These are phyloP conservation scores for Caranx melampygus DNA, from an alignment of 2,113 vertebrate species.

Conservation along the genomic window DNA sequence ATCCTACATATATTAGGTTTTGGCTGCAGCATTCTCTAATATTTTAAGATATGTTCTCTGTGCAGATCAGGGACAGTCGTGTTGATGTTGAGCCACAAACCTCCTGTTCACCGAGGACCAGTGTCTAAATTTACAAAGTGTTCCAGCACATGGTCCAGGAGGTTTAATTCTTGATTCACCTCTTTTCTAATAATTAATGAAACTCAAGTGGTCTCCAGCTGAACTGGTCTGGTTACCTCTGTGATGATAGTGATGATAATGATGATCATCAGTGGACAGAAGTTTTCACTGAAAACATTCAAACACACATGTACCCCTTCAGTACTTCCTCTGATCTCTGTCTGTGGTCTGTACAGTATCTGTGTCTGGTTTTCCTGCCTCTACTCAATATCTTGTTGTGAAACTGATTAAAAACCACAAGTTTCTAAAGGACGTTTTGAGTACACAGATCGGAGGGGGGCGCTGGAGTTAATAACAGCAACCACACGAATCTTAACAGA, in stretches of 20 bases:
- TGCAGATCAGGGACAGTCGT: not conserved
- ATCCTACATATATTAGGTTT: constrained; percentile 16
- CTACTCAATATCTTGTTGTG: not conserved
- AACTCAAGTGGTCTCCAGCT: too few relatives aligned
- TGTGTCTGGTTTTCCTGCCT: not conserved
- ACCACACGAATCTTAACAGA: too few relatives aligned
- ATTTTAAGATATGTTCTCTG: constrained; percentile 24
- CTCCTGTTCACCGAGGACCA: not conserved
- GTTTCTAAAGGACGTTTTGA: too few relatives aligned
- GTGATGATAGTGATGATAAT: too few relatives aligned
- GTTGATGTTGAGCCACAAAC: constrained; percentile 19
- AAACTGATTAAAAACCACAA: not conserved
- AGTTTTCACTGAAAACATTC: too few relatives aligned
- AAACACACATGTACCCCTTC: too few relatives aligned
- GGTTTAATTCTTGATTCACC: not conserved
- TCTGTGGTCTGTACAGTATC: not conserved
- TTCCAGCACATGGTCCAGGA: not conserved
- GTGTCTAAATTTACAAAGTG: not conserved
- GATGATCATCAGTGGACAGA: too few relatives aligned
- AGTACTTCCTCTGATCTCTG: too few relatives aligned
- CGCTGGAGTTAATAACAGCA: too few relatives aligned
- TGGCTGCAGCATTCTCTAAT: not conserved
- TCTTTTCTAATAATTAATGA: not conserved
- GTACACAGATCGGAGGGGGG: too few relatives aligned
- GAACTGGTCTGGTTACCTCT: too few relatives aligned